phyloP scores from a whole-genome alignment of 2,888 invertebrate species.

The Amiota mariae region DNA sequence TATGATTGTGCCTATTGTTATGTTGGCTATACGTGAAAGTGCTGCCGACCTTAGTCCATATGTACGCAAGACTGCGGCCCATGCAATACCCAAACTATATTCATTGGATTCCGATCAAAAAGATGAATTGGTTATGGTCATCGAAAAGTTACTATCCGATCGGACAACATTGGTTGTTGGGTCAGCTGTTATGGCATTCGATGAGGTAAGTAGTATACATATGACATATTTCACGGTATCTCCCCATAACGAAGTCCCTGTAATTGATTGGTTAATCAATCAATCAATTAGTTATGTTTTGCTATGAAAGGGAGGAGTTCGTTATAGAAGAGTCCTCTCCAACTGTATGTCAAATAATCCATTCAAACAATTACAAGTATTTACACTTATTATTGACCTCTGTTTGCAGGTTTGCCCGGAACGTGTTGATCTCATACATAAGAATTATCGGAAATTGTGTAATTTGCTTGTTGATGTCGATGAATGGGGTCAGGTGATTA shows the following conservation, averaged over 20 bases:
- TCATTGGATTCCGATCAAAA: slow-evolving; percentile 96
- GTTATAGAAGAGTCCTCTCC: background rate
- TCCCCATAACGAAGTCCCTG: background rate
- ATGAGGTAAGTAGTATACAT: slow-evolving; percentile 78
- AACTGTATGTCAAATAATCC: background rate
- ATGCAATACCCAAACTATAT: slow-evolving; percentile 98
- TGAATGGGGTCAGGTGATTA: slow-evolving; percentile 98
- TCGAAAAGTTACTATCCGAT: slow-evolving; percentile 95
- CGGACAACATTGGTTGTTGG: slow-evolving; percentile 98
- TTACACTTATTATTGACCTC: background rate
- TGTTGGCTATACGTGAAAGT: slow-evolving; percentile 97
- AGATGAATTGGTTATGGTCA: slow-evolving; percentile 92
- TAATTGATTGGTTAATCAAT: too few species aligned
- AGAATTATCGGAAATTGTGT: slow-evolving; percentile 95
- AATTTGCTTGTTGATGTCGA: slow-evolving; percentile 96
- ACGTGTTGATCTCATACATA: slow-evolving; percentile 95
- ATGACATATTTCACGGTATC: too few species aligned
- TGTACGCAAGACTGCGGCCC: slow-evolving; percentile 98
- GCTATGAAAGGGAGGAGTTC: too few species aligned
- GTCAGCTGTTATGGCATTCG: slow-evolving; percentile 99
- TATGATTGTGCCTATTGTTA: slow-evolving; percentile 99
- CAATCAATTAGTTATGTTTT: too few species aligned
- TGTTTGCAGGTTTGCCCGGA: slow-evolving; percentile 85
- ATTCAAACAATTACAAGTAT: background rate
- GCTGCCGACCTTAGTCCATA: slow-evolving; percentile 99